These are phyloP conservation scores for Aphelenchoides fujianensis DNA, from an alignment of 1,140 invertebrate species.

Conservation along the genomic window DNA sequence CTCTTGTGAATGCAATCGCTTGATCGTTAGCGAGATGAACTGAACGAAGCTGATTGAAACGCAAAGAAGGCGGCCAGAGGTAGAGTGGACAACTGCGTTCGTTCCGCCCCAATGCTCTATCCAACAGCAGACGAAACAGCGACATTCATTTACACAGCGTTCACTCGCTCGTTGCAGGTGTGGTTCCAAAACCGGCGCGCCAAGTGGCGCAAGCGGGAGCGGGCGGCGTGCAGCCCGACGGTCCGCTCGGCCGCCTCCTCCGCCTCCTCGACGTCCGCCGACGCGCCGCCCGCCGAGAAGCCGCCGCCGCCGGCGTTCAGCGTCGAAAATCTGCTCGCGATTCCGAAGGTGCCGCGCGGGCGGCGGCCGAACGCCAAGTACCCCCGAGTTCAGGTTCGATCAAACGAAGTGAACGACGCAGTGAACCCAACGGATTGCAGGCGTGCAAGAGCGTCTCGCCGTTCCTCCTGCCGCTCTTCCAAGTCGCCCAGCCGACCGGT, in stretches of 20 bases:
- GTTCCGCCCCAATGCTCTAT: too few relatives aligned
- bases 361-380: conserved; percentile 65
- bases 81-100: too few relatives aligned
- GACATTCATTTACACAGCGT: too few relatives aligned
- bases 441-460: conserved; percentile 64
- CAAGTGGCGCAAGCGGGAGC: conserved; percentile 73
- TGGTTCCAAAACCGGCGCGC: conserved; percentile 93
- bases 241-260: neutral
- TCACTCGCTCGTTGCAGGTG: too few relatives aligned
- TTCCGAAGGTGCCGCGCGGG: conserved; percentile 63
- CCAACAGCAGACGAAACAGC: too few relatives aligned
- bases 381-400: conserved; percentile 63
- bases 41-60: too few relatives aligned
- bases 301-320: conserved; percentile 51
- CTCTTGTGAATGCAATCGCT: too few relatives aligned
- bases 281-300: conserved; percentile 23
- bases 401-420: neutral
- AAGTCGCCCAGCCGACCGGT: conserved; percentile 65
- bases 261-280: too few relatives aligned
- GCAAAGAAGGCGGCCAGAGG: too few relatives aligned
- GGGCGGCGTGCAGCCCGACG: neutral
- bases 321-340: conserved; percentile 63
- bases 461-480: conserved; percentile 64
- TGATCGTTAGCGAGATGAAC: too few relatives aligned
- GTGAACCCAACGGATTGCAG: conserved; percentile 48